Evolutionary conservation across 2,113 vertebrate species (phyloP).

Genomic region (Hypocryptadius cinnamomeus): DNA sequence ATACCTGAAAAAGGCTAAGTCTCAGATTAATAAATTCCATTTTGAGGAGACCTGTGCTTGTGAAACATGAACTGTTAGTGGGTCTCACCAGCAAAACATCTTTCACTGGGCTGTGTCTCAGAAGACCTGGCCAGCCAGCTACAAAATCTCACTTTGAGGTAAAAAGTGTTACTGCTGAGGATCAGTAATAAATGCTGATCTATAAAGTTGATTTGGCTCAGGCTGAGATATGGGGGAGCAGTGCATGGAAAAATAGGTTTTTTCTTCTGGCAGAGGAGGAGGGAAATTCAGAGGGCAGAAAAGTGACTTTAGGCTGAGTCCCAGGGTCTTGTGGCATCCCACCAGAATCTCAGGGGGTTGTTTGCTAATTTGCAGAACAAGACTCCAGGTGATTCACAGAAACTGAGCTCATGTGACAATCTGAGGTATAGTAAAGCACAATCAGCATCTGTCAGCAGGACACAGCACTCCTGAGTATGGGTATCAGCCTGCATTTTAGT

Average conservation of each 20-base stretch:
- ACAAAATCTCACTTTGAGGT: not conserved
- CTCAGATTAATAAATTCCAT: not conserved
- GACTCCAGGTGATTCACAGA: not conserved
- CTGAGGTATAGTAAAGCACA: not conserved
- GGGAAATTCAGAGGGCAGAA: not conserved
- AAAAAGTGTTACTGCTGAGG: not conserved
- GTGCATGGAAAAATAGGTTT: not conserved
- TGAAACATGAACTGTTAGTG: not conserved
- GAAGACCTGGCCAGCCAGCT: not conserved
- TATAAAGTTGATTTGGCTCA: not conserved
- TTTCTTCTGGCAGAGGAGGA: not conserved
- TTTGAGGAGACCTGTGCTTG: not conserved
- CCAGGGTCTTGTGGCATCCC: not conserved
- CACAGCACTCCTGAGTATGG: not conserved
- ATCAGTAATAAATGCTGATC: not conserved
- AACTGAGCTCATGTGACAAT: not conserved
- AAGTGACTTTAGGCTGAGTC: not conserved
- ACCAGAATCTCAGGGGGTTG: not conserved
- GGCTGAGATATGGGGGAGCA: not conserved
- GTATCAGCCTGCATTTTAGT: not conserved
- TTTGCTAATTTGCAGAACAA: not conserved
- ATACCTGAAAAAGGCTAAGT: not conserved
- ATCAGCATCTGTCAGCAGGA: not conserved
- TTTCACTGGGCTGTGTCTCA: not conserved
- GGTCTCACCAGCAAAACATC: not conserved